A percentile compares a stretch with the other conserved stretches of the same genome.
phyloP scores from a whole-genome alignment of 2,888 invertebrate species.

The Campoplex nolae region DNA sequence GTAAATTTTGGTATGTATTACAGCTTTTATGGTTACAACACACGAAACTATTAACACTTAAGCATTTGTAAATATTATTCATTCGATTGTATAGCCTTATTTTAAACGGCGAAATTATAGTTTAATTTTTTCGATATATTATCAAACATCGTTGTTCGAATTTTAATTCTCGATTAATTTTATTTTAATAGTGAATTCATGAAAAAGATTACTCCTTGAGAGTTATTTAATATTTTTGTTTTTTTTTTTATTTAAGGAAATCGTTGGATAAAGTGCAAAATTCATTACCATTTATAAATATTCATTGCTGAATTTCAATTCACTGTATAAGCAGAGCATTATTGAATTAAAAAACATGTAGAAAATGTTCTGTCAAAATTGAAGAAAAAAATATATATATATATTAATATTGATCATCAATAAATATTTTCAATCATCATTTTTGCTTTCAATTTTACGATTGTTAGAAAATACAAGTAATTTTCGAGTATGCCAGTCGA shows the following conservation, averaged over 20 bases:
- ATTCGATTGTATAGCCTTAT: neutral
- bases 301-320: neutral
- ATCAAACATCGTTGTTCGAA: neutral
- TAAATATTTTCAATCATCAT: constrained; percentile 9
- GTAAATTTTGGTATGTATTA: constrained; percentile 7
- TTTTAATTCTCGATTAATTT: neutral
- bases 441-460: neutral
- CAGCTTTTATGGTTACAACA: neutral
- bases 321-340: neutral
- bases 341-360: neutral
- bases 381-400: neutral
- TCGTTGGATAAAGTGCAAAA: constrained; percentile 6
- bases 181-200: neutral
- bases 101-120: neutral
- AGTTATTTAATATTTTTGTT: neutral
- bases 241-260: neutral
- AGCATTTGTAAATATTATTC: constrained; percentile 14
- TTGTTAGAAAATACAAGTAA: constrained; percentile 1
- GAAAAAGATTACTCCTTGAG: neutral
- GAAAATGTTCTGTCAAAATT: neutral
- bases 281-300: neutral
- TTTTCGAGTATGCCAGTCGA: neutral
- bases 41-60: neutral
- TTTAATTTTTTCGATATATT: neutral
- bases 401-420: constrained; percentile 1